These are phyloP conservation scores for Elachura formosa DNA, from an alignment of 2,113 vertebrate genomes.

Conservation along the genomic window DNA sequence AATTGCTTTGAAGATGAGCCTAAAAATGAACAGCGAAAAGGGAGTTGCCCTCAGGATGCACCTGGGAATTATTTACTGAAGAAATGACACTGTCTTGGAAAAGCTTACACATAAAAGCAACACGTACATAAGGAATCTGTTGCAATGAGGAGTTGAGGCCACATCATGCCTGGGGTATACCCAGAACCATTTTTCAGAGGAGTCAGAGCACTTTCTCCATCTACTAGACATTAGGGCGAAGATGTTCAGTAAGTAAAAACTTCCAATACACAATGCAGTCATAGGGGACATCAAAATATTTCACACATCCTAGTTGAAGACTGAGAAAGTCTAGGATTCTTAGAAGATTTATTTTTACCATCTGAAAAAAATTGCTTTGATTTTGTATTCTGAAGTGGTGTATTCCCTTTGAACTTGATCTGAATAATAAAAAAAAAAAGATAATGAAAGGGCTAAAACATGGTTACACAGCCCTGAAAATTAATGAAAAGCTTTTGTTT, in stretches of 20 bases:
- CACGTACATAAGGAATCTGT: neutral
- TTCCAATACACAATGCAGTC: neutral
- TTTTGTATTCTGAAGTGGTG: neutral
- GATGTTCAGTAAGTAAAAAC: neutral
- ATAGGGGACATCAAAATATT: neutral
- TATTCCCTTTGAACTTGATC: constrained; percentile 33
- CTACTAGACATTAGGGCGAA: neutral
- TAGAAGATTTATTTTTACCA: neutral
- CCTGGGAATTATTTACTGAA: neutral
- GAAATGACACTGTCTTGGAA: neutral
- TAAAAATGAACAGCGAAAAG: neutral
- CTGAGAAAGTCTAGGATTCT: neutral
- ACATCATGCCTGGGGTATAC: neutral
- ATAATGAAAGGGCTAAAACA: neutral
- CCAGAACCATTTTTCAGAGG: neutral
- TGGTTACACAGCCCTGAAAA: neutral
- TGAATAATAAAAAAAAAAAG: neutral
- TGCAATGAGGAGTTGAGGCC: neutral
- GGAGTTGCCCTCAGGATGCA: neutral
- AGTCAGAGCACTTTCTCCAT: neutral
- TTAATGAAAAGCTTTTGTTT: neutral
- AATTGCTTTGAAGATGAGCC: neutral
- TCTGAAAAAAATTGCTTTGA: neutral
- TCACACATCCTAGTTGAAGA: neutral
- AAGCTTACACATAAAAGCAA: neutral